Evolutionary conservation across 2,113 vertebrate species (phyloP), one percentile per base, ranked within the genome.

Genomic region (Hippocampus barbouri): DNA sequence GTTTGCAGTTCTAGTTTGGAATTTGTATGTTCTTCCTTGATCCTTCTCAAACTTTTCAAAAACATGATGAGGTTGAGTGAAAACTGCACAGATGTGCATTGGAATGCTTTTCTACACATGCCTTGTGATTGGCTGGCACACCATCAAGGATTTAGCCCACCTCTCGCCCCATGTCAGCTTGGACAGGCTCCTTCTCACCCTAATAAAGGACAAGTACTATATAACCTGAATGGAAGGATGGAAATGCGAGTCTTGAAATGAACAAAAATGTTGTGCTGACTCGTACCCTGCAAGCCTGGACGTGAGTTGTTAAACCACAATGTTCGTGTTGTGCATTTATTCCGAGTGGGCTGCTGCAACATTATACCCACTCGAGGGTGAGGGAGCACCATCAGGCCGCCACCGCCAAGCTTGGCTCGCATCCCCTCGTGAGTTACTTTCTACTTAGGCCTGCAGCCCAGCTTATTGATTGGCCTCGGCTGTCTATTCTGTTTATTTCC

Each of bases 271-370:
- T 53, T 53, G 18, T 53, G 51, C 14, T 18, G 57, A 60, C 27
- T 61, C 27, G 20, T 20, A 20, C 30, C 59, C 59, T 34, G 27
- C 27, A 30, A 27, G 59, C 59, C n/a, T 57, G 9, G n/a, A 57
- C 25, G 57, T 30, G 57, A 60, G 57, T 60, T 60, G 59, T 61
- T 18, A 61, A 59, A 61, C 59, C 59, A 61, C 25, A 61, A 61
- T 3, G 27, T 27, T 60, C 14, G 23, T 60, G 57, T 60, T 60
- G 25, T 27, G 25, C 15, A 30, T 30, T 60, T 25, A 61, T 34
- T 61, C 59, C 27, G 5, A 61, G 40, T 67, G 47, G 71, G 78
- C 75, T 70, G 71, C 67, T 34, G 79, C 76, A 89, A 84, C 70
- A 47, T 67, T 69, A 71, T 69, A 77, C 72, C 66, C 59, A 73